These are phyloP conservation scores for Bombus sylvicola DNA, from an alignment of 1,140 invertebrate species.

Conservation along the genomic window DNA sequence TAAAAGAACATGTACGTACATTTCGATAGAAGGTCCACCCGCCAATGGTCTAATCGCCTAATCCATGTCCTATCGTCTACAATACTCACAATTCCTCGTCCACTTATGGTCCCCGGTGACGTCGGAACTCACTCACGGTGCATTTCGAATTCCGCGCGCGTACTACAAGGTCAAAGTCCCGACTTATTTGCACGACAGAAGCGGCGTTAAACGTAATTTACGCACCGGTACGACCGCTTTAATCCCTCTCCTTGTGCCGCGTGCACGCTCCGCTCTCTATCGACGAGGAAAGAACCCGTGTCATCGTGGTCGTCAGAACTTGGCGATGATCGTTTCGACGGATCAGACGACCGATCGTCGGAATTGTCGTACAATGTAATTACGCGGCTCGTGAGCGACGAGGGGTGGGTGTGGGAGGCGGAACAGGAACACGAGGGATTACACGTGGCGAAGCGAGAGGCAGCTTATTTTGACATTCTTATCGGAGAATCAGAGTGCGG, in stretches of 20 bases:
- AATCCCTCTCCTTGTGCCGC: constrained; percentile 11
- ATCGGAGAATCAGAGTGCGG: constrained; percentile 79
- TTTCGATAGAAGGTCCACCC: no score
- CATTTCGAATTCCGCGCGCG: constrained; percentile 60
- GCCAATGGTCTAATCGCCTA: not conserved
- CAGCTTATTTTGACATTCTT: constrained; percentile 82
- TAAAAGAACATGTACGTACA: no score
- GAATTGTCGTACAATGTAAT: constrained; percentile 76
- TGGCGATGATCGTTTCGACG: constrained; percentile 45
- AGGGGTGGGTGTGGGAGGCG: not conserved
- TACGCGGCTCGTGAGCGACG: constrained; percentile 69
- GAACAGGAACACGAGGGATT: constrained; percentile 60
- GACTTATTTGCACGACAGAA: constrained; percentile 63
- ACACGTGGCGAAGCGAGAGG: constrained; percentile 65
- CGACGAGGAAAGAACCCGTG: not conserved
- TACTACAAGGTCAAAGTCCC: constrained; percentile 33
- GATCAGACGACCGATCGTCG: constrained; percentile 31
- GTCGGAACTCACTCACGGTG: constrained; percentile 11
- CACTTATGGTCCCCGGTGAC: constrained; percentile 3
- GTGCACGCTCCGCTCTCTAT: not conserved
- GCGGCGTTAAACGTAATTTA: constrained; percentile 53
- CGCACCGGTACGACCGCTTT: constrained; percentile 18
- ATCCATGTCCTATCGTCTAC: not conserved
- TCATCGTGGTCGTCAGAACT: constrained; percentile 20
- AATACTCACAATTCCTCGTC: not conserved